Percentiles rank a stretch among this genome's conserved stretches.
phyloP scores from a whole-genome alignment of 1,140 invertebrate species.

The Scaptomyza graminum region DNA sequence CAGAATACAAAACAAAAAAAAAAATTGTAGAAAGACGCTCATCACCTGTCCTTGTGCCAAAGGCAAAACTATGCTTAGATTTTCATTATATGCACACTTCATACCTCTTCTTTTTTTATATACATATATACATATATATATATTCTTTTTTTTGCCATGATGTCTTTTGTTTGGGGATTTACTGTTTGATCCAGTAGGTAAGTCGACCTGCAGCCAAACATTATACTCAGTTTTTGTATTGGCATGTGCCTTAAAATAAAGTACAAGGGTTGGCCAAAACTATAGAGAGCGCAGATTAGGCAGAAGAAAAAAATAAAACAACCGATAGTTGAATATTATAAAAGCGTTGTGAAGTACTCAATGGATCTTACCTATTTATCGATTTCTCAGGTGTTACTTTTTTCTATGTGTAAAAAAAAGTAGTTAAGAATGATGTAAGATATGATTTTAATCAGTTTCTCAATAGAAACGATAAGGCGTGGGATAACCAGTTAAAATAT shows the following conservation, averaged over 20 bases:
- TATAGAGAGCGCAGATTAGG: background rate
- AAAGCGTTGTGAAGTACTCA: background rate
- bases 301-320: too few relatives aligned
- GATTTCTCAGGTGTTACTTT: background rate
- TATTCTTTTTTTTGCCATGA: conserved; percentile 32
- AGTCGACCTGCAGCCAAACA: conserved; percentile 40
- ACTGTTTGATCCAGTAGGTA: conserved; percentile 22
- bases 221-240: conserved; percentile 9
- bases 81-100: conserved; percentile 3
- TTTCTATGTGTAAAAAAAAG: background rate
- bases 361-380: background rate
- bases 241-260: conserved; percentile 33
- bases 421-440: background rate
- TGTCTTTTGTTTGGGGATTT: conserved; percentile 46
- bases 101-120: conserved; percentile 3
- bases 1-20: conserved; percentile 41
- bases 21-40: conserved; percentile 52
- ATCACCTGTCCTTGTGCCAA: conserved; percentile 67
- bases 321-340: background rate
- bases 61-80: conserved; percentile 37
- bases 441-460: background rate
- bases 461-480: conserved; percentile 17
- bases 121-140: too few relatives aligned
- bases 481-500: conserved; percentile 2
- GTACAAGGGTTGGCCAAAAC: background rate